Evolutionary conservation across 2,888 invertebrate species (phyloP), one percentile per base, ranked within the genome.

Genomic region (Bombyx huttoni): DNA sequence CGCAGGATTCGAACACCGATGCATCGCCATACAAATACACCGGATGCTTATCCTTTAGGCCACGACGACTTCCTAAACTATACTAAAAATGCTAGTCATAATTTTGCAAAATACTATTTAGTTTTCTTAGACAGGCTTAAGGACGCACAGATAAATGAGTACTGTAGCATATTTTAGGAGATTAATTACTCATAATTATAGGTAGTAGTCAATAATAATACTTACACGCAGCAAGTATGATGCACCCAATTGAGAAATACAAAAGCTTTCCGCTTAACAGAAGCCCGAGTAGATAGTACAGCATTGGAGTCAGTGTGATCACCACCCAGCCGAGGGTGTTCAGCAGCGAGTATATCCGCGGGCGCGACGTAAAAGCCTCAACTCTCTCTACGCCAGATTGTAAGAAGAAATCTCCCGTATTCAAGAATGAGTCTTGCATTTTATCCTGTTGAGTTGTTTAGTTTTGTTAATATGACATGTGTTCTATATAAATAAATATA

Each of bases 321-420:
- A 91, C 63, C 6, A 90, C 90, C 96, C 96, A 96, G 53, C 90
- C 87, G 2, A 91, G 65, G 35, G 93, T 92, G 74, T 96, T 96
- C 10, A 95, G 53, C 35, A 96, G 77, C 0, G 94, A 91, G 70
- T 91, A 92, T 40, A 90, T 78, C 50, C 95, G 90, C 45, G 91
- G 91, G 8, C 89, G 75, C 33, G 91, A 67, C 50, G 81, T 77
- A 62, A 93, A 91, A 0, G 89, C 81, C 49, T 91, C 90, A 24
- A 92, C 82, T 65, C 91, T 89, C 59, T 91, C 87, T 7, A 94
- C 90, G 5, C 94, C 95, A 7, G 94, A 94, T 48, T 92, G 92
- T 51, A 90, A 81, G 75, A 95, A 95, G 78, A 94, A 96, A 75
- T 94, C 93, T 12, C 96, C 96, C 2, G 93, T 93, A 67, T 92